Evolutionary conservation across 1,140 invertebrate genomes (phyloP).

Genomic region (Paramacrobiotus metropolitanus): DNA sequence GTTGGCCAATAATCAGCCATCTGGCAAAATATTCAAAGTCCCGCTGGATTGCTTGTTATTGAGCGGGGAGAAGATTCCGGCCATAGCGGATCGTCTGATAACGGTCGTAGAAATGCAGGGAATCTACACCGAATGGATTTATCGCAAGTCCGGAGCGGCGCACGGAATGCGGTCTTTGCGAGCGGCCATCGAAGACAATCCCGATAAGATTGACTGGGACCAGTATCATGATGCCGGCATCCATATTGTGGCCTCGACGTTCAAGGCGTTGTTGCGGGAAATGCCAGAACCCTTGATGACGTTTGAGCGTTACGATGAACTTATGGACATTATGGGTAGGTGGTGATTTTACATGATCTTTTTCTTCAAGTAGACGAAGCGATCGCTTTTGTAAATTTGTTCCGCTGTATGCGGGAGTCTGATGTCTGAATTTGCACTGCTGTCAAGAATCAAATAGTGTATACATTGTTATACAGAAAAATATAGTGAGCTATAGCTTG

Average conservation of each 20-base stretch:
- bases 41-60: conserved; percentile 36
- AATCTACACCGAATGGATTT: conserved; percentile 72
- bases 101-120: conserved; percentile 71
- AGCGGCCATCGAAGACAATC: conserved; percentile 40
- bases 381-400: no score
- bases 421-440: no score
- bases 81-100: conserved; percentile 61
- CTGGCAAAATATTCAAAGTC: conserved; percentile 42
- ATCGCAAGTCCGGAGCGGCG: conserved; percentile 61
- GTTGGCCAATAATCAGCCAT: not conserved
- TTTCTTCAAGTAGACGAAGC: no score
- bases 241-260: conserved; percentile 66
- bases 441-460: no score
- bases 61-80: conserved; percentile 49
- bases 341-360: no score
- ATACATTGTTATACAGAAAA: no score
- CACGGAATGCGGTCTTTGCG: conserved; percentile 39
- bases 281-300: conserved; percentile 77
- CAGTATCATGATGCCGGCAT: conserved; percentile 32
- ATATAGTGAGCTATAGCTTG: no score
- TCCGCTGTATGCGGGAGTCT: no score
- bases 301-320: conserved; percentile 79
- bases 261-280: conserved; percentile 73
- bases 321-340: conserved; percentile 42
- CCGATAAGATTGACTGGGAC: conserved; percentile 31